These are phyloP conservation scores for Hyles euphorbiae DNA, from an alignment of 1,140 invertebrate species.

Conservation along the genomic window DNA sequence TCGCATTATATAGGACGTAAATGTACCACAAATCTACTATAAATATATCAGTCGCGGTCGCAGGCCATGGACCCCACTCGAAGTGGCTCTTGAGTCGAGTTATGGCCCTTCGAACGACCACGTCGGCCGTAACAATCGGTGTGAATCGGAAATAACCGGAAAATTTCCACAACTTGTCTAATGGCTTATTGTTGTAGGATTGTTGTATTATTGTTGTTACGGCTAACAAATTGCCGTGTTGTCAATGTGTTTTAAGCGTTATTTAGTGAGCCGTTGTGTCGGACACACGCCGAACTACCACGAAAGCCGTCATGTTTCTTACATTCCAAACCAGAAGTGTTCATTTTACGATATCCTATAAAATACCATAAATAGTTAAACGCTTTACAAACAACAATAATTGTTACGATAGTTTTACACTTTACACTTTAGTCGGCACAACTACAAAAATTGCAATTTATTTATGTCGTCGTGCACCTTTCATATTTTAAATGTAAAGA, in stretches of 20 bases:
- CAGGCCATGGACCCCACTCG: conserved; percentile 68
- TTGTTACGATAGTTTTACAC: too few relatives aligned
- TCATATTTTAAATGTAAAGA: too few relatives aligned
- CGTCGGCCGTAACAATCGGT: conserved; percentile 58
- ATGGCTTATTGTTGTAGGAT: conserved; percentile 66
- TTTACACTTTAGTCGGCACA: too few relatives aligned
- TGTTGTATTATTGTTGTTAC: conserved; percentile 57
- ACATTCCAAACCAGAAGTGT: neutral
- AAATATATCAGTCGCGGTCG: conserved; percentile 39
- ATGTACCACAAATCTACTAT: conserved; percentile 47
- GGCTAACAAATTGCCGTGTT: conserved; percentile 45
- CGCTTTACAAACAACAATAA: too few relatives aligned
- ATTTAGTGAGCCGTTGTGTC: conserved; percentile 37
- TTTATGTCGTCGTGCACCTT: too few relatives aligned
- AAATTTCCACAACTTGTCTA: conserved; percentile 70
- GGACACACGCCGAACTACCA: neutral
- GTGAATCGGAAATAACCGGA: conserved; percentile 71
- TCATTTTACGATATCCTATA: too few relatives aligned
- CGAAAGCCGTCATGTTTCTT: conserved; percentile 7
- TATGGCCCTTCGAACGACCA: conserved; percentile 52
- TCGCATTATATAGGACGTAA: conserved; percentile 52
- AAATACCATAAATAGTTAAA: too few relatives aligned
- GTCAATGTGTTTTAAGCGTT: conserved; percentile 41
- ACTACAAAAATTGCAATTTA: too few relatives aligned
- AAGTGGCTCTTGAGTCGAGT: conserved; percentile 43